Evolutionary conservation across 2,888 invertebrate species (phyloP).

Genomic region (Crioceris asparagi): DNA sequence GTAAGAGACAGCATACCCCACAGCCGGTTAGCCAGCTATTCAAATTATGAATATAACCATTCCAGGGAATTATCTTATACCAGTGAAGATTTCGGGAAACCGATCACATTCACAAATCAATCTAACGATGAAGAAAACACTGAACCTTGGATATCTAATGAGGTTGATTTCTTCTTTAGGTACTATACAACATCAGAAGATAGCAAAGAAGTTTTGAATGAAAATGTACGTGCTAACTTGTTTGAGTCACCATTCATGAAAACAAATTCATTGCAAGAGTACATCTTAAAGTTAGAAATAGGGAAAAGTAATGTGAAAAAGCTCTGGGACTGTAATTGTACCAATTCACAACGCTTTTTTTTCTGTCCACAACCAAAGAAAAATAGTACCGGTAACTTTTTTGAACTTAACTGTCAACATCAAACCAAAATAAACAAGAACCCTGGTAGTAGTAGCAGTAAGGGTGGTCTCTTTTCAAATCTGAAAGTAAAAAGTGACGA

Average conservation of each 20-base stretch:
- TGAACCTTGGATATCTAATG: conserved; percentile 52
- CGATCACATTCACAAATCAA: conserved; percentile 13
- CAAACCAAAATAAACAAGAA: conserved; percentile 4
- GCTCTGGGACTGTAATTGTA: conserved; percentile 25
- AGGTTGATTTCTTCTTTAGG: conserved; percentile 38
- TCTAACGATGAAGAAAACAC: conserved; percentile 25
- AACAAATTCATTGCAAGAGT: conserved; percentile 19
- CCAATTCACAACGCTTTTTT: conserved; percentile 13
- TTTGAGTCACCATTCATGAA: conserved; percentile 27
- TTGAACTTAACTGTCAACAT: too few species aligned
- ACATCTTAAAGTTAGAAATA: conserved; percentile 15
- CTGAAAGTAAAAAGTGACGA: too few species aligned
- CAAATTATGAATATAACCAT: conserved; percentile 42
- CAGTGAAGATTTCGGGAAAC: conserved; percentile 17
- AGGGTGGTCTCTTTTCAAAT: too few species aligned
- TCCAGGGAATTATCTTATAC: conserved; percentile 38
- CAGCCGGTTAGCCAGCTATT: conserved; percentile 47
- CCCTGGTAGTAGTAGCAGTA: too few species aligned
- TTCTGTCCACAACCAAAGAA: conserved; percentile 13
- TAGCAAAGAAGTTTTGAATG: conserved; percentile 1
- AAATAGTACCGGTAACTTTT: too few species aligned
- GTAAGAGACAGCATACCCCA: conserved; percentile 55
- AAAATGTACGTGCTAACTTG: background rate
- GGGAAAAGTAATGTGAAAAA: conserved; percentile 24
- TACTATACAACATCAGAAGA: conserved; percentile 11